Percentiles rank a stretch among this genome's conserved stretches.
These are phyloP conservation scores for Oligia strigilis DNA, from an alignment of 2,888 invertebrate species.

Conservation along the genomic window DNA sequence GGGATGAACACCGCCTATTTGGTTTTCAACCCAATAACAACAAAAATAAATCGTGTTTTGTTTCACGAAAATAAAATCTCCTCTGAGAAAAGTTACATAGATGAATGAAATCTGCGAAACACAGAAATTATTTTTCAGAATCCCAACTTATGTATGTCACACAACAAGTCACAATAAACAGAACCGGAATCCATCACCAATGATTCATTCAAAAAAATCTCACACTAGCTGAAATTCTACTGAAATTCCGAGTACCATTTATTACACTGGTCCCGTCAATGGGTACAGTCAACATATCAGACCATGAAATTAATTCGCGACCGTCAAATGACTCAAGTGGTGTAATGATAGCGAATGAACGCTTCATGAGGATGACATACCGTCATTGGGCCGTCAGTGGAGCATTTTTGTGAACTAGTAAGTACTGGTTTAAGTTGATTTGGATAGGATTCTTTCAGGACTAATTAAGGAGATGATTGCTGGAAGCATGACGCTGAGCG, in stretches of 20 bases:
- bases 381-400: slow-evolving; percentile 20
- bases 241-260: slow-evolving; percentile 31
- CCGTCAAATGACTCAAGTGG: slow-evolving; percentile 46
- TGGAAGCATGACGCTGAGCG: background rate
- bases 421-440: slow-evolving; percentile 29
- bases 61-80: background rate
- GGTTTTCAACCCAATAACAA: background rate
- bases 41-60: background rate
- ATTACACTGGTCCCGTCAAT: slow-evolving; percentile 10
- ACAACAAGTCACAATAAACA: background rate
- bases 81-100: background rate
- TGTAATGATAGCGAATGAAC: slow-evolving; percentile 35
- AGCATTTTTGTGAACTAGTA: slow-evolving; percentile 33
- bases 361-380: slow-evolving; percentile 22
- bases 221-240: slow-evolving; percentile 2
- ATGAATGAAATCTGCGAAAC: background rate
- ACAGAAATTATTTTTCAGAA: slow-evolving; percentile 23
- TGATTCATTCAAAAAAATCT: slow-evolving; percentile 23
- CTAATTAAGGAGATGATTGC: slow-evolving; percentile 9
- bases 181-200: slow-evolving; percentile 9
- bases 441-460: slow-evolving; percentile 9
- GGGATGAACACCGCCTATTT: no score
- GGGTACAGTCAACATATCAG: slow-evolving; percentile 9
- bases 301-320: slow-evolving; percentile 41
- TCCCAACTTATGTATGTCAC: background rate